Base-by-base conservation (phyloP, 1,140 invertebrate species). In the Drosophila kikkawai region DNA sequence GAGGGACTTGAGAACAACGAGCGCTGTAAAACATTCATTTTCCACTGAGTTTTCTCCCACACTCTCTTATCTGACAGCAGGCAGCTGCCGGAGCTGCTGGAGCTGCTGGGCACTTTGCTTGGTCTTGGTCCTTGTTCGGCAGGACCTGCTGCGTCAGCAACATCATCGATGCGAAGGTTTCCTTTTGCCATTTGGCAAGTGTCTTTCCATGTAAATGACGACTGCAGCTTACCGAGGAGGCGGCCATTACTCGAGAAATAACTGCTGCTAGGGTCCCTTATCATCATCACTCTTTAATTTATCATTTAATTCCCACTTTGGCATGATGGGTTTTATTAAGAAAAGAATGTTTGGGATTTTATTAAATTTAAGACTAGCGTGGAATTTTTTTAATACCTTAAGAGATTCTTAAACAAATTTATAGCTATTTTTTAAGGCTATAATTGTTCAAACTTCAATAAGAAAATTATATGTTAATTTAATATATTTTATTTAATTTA, bases 51-150 rank as follows among this genome's bases (percentile, higher is more conserved):
- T 17, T 42, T 41, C 19, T n/a, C 63, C 29, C 47, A 39, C 53
- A 34, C 50, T 51, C 29, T 66, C 73, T 87, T 87, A 87, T 87
- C 84, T 84, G 58, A 66, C 66, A 75, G 64, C 68, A 58, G 67
- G 77, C 84, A 88, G 80, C 73, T 71, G 58, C 37, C 47, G 45
- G 12, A 42, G 55, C 45, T 73, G 37, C 13, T 5, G 13, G 22
- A 48, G 26, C 26, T 65, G 47, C 19, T 63, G 47, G 48, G 32
- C 34, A 42, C 65, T 61, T 48, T 36, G 32, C 34, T 12, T 65
- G 60, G 19, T 32, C 34, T 36, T 29, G 63, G 29, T 57, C 66
- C 67, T 71, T 50, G 36, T 3, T 26, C 53, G 19, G 13, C 42
- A 59, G 67, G 67, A 73, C 29, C 53, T 34, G 26, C 36, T 73